phyloP scores from a whole-genome alignment of 1,140 invertebrate genomes.

The Drosophila trapezifrons region DNA sequence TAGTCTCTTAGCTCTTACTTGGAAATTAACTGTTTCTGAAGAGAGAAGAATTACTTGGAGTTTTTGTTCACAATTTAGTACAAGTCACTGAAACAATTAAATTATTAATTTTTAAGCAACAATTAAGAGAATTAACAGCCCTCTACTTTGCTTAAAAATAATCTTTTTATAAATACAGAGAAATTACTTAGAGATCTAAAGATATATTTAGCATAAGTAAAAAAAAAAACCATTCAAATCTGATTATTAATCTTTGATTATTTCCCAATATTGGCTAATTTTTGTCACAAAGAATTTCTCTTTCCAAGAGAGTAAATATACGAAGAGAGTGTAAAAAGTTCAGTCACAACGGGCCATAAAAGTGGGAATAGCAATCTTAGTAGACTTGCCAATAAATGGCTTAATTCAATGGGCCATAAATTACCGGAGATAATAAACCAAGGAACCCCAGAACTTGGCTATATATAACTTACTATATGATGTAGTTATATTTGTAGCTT shows the following conservation, averaged over 20 bases:
- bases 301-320: not conserved
- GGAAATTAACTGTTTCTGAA: no score
- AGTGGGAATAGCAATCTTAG: slow-evolving; percentile 4
- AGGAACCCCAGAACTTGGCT: not conserved
- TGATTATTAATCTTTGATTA: not conserved
- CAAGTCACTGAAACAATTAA: no score
- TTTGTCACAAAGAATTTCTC: not conserved
- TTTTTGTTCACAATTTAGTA: no score
- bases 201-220: no score
- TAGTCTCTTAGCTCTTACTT: not conserved
- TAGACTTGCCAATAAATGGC: slow-evolving; percentile 15
- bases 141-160: not conserved
- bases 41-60: not conserved
- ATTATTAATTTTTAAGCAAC: no score
- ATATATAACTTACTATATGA: not conserved
- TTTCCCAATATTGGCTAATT: not conserved
- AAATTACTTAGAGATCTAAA: no score
- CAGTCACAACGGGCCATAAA: slow-evolving; percentile 3
- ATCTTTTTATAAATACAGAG: accelerated
- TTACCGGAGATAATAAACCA: slow-evolving; percentile 15
- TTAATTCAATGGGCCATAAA: slow-evolving; percentile 32
- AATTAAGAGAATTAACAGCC: not conserved
- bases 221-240: not conserved
- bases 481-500: not conserved
- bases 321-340: not conserved